Base-by-base conservation (phyloP, 2,797 vertebrate species). In the Gymnothorax reevesii region DNA sequence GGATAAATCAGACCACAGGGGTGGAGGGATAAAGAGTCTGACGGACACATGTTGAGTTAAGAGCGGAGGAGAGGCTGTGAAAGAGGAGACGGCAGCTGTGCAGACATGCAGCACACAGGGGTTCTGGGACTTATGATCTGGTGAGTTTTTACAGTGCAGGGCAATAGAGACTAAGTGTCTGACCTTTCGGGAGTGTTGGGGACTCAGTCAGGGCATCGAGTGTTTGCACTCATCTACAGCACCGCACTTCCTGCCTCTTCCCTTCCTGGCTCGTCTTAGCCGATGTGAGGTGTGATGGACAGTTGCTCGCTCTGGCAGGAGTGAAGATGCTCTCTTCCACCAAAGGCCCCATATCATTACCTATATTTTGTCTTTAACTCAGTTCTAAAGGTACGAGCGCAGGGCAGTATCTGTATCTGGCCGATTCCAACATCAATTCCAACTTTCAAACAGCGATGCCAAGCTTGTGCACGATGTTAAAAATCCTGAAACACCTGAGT, bases 61-160 rank as follows among this genome's bases (percentile, higher is more conserved):
- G 57, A 73, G 66, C 60, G 82, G 79, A 64, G 85, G 75, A 88
- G 87, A 60, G 85, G 25, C 59, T 86, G 55, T 88, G 86, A 88
- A 79, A 87, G 85, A 84, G 83, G 69, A 83, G 86, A 88, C 88
- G 77, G 69, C 57, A 75, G 55, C 73, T 17, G 13, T 60, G 20
- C 7, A 64, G 33, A 77, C 49, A 80, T 55, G 52, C 87, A 60
- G 0, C 57, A 42, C 33, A 2, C 52, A 8, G 85, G 55, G 91
- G 90, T 90, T 87, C 13, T 3, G 9, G 84, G 91, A 91, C 90
- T 90, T 90, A 89, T 13, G 88, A 91, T 90, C 92, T 88, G 82
- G 86, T 85, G 77, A n/a, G 25, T 7, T 49, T 55, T 66, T 52
- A 79, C 49, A 82, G 77, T 55, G 77, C n/a, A 22, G 52, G 49